Evolutionary conservation across 2,113 vertebrate species (phyloP), one percentile per base, ranked within the genome.

Genomic region (Serinus canaria): DNA sequence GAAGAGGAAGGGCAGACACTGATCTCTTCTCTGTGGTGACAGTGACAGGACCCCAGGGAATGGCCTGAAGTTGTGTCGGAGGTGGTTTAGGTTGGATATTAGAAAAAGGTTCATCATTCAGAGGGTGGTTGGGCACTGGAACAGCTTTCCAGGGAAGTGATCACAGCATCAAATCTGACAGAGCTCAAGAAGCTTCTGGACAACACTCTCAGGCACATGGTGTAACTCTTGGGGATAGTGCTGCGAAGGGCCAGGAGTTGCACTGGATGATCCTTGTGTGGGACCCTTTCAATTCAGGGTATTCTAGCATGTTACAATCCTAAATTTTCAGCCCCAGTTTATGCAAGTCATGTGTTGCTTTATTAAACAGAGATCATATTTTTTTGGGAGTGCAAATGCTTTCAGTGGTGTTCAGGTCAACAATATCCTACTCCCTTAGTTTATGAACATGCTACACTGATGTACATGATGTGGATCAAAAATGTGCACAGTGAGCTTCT

Each of bases 21-120:
- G 59, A 44, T 81, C 37, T 44, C 33, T 59, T 0, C 33, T 46
- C 33, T 25, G 2, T 37, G 10, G 13, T 66, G 2, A 59, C 17
- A 59, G 5, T 24, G 52, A 41, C n/a, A 66, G 24, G 3, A 74
- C 5, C 4, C 12, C 8, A 56, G 50, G 5, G 7, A 75, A 75
- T 35, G 35, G 43, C 23, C 8, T 39, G 15, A 50, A 24, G 12
- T 3, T 66, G 52, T 33, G 19, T 30, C 19, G 20, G 33, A 6
- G 15, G 15, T 20, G 15, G 13, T 28, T 58, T 52, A 33, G 18
- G 22, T 3, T 66, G 19, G 15, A 11, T 52, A 50, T 66, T 10
- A 44, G 59, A 3, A 12, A 37, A 50, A 33, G 0, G 22, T 50
- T 74, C 3, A 0, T 66, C 8, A 15, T 11, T 1, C 33, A 52